Evolutionary conservation across 2,888 invertebrate species (phyloP), one percentile per base, ranked within the genome.

Genomic region (Galerucella calmariensis): DNA sequence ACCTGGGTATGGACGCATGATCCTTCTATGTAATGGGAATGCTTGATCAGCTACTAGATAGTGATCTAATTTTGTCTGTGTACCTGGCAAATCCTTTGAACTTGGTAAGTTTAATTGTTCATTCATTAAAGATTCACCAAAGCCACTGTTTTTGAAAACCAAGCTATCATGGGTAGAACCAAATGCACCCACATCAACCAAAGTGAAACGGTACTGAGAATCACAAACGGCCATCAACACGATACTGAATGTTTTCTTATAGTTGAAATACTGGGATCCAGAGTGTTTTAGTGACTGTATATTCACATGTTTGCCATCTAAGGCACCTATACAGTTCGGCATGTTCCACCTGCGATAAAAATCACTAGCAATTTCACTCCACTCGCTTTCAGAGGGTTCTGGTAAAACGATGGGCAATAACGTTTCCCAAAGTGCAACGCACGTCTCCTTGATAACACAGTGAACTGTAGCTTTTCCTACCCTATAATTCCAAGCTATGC

Each of bases 161-260:
- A 79, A 80, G n/a, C 81, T 80, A 75, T 84, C 83, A 79, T 81
- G 81, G 75, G 79, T 77, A 59, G 78, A 79, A 9, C 83, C 83
- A 77, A 80, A 80, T 65, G 78, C 79, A 46, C 85, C 83, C 67
- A 83, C 79, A 77, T 83, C 81, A 16, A 81, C 79, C 61, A 79
- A 77, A 27, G 78, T 76, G 81, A 86, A 85, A 46, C 74, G 74
- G 76, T 83, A 83, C 8, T 81, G 74, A 2, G 80, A n/a, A n/a
- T n/a, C n/a, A n/a, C n/a, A n/a, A n/a, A n/a, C n/a, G n/a, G n/a
- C n/a, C n/a, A n/a, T n/a, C 81, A 63, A 84, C 11, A 73, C 75
- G 6, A 73, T 70, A 53, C 76, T 73, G 66, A 74, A 80, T 62
- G 53, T 76, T 72, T 80, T 78, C 80, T 85, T 83, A 76, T 84